phyloP scores from a whole-genome alignment of 1,140 invertebrate genomes.

The Schmidtea mediterranea region DNA sequence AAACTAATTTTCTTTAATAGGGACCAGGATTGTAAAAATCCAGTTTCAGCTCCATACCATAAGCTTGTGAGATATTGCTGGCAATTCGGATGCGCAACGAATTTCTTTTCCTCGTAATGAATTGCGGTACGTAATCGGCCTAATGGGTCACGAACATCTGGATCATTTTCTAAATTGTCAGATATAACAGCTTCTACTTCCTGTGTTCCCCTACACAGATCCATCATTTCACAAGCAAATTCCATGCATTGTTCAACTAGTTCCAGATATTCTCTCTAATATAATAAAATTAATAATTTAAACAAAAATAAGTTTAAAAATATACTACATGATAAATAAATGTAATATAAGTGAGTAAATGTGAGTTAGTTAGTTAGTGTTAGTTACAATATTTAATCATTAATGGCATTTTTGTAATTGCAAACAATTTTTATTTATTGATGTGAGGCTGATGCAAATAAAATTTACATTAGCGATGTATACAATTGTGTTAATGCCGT shows the following conservation, averaged over 20 bases:
- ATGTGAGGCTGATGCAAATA: too few relatives aligned
- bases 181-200: slow-evolving; percentile 5
- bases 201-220: slow-evolving; percentile 7
- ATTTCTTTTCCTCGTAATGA: slow-evolving; percentile 9
- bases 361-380: too few relatives aligned
- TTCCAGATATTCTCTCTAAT: slow-evolving; percentile 1
- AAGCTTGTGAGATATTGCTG: slow-evolving; percentile 10
- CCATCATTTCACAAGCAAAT: slow-evolving; percentile 10
- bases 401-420: too few relatives aligned
- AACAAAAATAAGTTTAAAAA: too few relatives aligned
- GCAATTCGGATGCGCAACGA: slow-evolving; percentile 10
- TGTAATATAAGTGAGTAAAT: too few relatives aligned
- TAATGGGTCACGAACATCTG: slow-evolving; percentile 6
- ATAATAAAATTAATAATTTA: too few relatives aligned
- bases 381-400: too few relatives aligned
- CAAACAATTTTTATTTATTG: too few relatives aligned
- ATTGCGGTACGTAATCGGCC: slow-evolving; percentile 8
- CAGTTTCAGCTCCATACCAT: slow-evolving; percentile 7
- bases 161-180: background rate
- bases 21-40: slow-evolving; percentile 7
- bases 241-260: slow-evolving; percentile 10
- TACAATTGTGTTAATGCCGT: too few relatives aligned
- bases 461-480: too few relatives aligned
- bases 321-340: too few relatives aligned
- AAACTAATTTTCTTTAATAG: background rate